These are phyloP conservation scores for Pollenia griseotomentosa DNA, from an alignment of 2,888 invertebrate species.

Conservation along the genomic window DNA sequence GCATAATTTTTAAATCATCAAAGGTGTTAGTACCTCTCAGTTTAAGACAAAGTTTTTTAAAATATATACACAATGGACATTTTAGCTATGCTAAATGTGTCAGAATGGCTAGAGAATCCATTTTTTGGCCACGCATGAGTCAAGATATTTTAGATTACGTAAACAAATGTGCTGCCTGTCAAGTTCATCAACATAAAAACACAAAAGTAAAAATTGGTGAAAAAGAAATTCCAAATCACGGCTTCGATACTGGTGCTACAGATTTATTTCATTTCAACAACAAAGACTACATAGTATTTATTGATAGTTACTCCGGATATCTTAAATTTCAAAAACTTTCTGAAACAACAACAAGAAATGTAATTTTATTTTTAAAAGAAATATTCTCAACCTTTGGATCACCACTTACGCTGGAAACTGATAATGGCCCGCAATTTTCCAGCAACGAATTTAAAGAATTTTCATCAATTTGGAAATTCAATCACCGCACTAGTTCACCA, in stretches of 20 bases:
- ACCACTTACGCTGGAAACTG: not conserved
- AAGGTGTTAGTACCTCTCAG: not conserved
- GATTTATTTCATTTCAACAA: slow-evolving; percentile 18
- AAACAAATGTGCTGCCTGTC: not conserved
- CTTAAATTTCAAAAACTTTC: not conserved
- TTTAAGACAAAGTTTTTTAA: not conserved
- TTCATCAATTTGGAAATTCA: slow-evolving; percentile 18
- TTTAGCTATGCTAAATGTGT: slow-evolving; percentile 26
- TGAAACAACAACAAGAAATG: not conserved
- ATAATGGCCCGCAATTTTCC: slow-evolving; percentile 19
- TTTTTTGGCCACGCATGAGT: not conserved
- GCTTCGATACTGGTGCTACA: not conserved
- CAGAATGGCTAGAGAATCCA: slow-evolving; percentile 7
- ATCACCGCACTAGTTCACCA: not conserved
- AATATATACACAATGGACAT: slow-evolving; percentile 21
- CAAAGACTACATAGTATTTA: slow-evolving; percentile 5
- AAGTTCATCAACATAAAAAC: not conserved
- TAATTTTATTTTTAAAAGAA: slow-evolving; percentile 1
- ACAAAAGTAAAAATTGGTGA: slow-evolving; percentile 7
- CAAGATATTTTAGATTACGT: not conserved
- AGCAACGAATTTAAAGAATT: slow-evolving; percentile 5
- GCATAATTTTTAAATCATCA: not conserved
- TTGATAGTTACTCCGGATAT: not conserved
- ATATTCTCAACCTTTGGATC: not conserved
- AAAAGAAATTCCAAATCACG: not conserved